These are phyloP conservation scores for Anhinga rufa DNA, from an alignment of 2,113 vertebrate species.

Conservation along the genomic window DNA sequence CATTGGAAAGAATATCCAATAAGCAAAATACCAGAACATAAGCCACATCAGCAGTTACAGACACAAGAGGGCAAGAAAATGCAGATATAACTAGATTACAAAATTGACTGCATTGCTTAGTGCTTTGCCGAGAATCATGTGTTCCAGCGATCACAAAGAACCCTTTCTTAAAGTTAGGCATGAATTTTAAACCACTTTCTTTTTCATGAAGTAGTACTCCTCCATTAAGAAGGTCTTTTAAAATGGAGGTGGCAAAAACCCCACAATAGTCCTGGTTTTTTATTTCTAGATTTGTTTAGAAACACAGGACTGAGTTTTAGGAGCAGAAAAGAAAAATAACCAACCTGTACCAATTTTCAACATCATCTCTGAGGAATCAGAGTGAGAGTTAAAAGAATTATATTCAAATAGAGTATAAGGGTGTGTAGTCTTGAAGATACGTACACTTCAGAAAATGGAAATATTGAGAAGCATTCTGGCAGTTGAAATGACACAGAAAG, in stretches of 20 bases:
- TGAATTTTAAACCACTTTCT: background rate
- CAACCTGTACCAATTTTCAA: background rate
- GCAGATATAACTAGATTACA: background rate
- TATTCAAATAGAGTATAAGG: background rate
- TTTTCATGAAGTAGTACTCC: background rate
- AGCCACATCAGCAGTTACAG: constrained; percentile 10
- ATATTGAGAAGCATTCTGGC: background rate
- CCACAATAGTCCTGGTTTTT: background rate
- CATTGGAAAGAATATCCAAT: background rate
- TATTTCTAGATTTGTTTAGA: background rate
- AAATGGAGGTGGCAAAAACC: background rate
- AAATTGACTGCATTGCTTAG: background rate
- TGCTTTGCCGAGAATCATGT: background rate
- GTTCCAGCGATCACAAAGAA: constrained; percentile 13
- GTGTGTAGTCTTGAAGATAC: background rate
- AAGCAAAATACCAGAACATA: background rate
- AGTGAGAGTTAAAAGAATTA: background rate
- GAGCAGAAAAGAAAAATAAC: background rate
- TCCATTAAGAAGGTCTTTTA: background rate
- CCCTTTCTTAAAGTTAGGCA: background rate
- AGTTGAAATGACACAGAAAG: background rate
- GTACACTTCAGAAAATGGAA: background rate
- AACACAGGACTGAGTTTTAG: background rate
- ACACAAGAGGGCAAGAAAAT: background rate
- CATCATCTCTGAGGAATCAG: background rate